Evolutionary conservation across 2,888 invertebrate genomes (phyloP), one percentile per base, ranked within the genome.

Genomic region (Clivina fossor): DNA sequence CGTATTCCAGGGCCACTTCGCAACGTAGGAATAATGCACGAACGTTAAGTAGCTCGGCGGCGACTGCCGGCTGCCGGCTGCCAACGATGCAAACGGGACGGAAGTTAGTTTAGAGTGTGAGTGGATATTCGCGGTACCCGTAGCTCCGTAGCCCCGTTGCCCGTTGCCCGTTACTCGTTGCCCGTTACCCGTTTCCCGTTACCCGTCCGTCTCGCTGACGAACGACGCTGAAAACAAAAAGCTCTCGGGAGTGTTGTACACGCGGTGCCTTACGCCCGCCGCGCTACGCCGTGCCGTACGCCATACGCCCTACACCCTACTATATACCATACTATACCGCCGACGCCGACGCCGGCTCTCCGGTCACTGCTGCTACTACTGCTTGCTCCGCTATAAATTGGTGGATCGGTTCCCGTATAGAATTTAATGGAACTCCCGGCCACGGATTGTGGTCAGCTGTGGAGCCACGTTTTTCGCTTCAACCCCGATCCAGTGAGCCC

Each of bases 241-340:
- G 64, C 68, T 64, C 68, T 67, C 68, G 57, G 60, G 68, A 65
- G 68, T 67, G 63, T 64, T 64, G 65, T 67, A 67, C 64, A 53
- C 37, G 35, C 35, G 26, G 7, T 13, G 26, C 15, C 9, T 8
- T 22, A 33, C 35, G 33, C 24, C 61, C 62, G 63, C 65, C 60
- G 61, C 62, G 61, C 62, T 63, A 64, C 63, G 62, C 63, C 64
- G 63, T 59, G 58, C 60, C 59, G 63, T 13, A 26, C 20, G 40
- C n/a, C n/a, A n/a, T n/a, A n/a, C n/a, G n/a, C n/a, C n/a, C n/a
- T n/a, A n/a, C n/a, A n/a, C n/a, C n/a, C n/a, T n/a, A n/a, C n/a
- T n/a, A n/a, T n/a, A n/a, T n/a, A n/a, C n/a, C n/a, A n/a, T n/a
- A n/a, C n/a, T n/a, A n/a, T n/a, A n/a, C n/a, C 15, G 19, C 2